These are phyloP conservation scores for Drosophila neocordata DNA, from an alignment of 1,140 invertebrate genomes.

Conservation along the genomic window DNA sequence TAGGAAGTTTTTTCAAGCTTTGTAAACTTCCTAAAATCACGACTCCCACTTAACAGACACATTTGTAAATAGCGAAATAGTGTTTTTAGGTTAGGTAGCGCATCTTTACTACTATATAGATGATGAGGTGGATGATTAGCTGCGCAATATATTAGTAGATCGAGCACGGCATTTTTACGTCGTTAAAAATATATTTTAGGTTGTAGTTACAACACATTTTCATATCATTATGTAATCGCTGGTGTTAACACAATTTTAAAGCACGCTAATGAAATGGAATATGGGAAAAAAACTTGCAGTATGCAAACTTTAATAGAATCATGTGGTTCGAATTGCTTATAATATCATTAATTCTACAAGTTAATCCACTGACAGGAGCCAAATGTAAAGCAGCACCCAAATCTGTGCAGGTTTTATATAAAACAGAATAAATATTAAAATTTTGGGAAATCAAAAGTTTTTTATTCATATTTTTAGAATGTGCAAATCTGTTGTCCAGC, in stretches of 20 bases:
- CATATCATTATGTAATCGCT: neutral
- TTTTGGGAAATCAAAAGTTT: neutral
- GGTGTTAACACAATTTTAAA: neutral
- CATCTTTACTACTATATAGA: too few relatives aligned
- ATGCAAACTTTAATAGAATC: neutral
- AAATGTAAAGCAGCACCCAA: conserved; percentile 64
- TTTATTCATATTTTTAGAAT: conserved; percentile 30
- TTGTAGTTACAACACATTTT: neutral
- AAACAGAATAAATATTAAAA: neutral
- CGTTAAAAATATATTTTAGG: neutral
- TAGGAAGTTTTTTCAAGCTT: too few relatives aligned
- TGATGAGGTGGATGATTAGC: too few relatives aligned
- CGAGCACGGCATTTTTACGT: too few relatives aligned
- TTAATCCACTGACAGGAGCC: conserved; percentile 7
- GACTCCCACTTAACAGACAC: too few relatives aligned
- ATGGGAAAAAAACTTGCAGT: neutral
- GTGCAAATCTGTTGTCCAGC: conserved; percentile 58
- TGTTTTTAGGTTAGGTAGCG: too few relatives aligned
- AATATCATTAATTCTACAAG: neutral
- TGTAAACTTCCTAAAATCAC: too few relatives aligned
- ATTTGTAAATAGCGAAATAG: too few relatives aligned
- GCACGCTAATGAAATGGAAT: neutral
- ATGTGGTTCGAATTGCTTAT: conserved; percentile 37
- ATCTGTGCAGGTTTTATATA: conserved; percentile 50
- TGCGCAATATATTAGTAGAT: too few relatives aligned